A percentile compares a stretch with the other conserved stretches of the same genome.
Conservation (phyloP, 2,797 vertebrate genomes). For the Poecilia picta region DNA sequence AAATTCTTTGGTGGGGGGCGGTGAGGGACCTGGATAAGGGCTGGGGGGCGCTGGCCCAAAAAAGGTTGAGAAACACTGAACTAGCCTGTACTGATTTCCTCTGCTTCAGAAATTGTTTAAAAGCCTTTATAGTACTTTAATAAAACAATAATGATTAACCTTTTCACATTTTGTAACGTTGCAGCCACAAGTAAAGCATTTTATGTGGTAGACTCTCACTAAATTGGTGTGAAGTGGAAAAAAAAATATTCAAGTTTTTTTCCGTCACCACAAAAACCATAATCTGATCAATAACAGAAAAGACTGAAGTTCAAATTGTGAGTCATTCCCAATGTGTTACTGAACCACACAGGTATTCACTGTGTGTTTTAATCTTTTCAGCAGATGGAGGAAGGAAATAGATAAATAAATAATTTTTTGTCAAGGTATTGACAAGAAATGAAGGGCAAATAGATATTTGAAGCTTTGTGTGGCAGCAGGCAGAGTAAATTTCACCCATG, state of each 20-base stretch:
- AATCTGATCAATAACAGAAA: slow-evolving; percentile 41
- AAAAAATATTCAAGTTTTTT: not conserved
- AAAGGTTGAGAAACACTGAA: too few species aligned
- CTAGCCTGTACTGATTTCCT: too few species aligned
- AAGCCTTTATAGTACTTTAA: not conserved
- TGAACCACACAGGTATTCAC: slow-evolving; percentile 28
- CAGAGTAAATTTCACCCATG: slow-evolving; percentile 28
- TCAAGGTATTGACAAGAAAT: slow-evolving; percentile 38
- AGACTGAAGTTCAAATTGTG: slow-evolving; percentile 27
- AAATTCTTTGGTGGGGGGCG: too few species aligned
- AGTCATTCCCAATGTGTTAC: slow-evolving; percentile 50
- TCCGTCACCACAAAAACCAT: slow-evolving; percentile 20
- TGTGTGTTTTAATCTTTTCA: slow-evolving; percentile 10
- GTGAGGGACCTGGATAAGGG: too few species aligned
- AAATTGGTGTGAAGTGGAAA: not conserved
- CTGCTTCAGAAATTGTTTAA: too few species aligned
- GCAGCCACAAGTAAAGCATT: too few species aligned
- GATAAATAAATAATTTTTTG: slow-evolving; percentile 1
- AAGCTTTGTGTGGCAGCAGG: slow-evolving; percentile 41
- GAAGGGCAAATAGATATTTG: slow-evolving; percentile 31
- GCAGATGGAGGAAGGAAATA: slow-evolving; percentile 15
- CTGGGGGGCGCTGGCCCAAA: too few species aligned
- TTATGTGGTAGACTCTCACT: not conserved
- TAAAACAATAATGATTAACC: not conserved
- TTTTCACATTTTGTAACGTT: not conserved